Percentiles rank a stretch among this genome's conserved stretches.
Evolutionary conservation across 2,797 vertebrate genomes (phyloP).

Genomic region (Neosilurus hyrtlii): DNA sequence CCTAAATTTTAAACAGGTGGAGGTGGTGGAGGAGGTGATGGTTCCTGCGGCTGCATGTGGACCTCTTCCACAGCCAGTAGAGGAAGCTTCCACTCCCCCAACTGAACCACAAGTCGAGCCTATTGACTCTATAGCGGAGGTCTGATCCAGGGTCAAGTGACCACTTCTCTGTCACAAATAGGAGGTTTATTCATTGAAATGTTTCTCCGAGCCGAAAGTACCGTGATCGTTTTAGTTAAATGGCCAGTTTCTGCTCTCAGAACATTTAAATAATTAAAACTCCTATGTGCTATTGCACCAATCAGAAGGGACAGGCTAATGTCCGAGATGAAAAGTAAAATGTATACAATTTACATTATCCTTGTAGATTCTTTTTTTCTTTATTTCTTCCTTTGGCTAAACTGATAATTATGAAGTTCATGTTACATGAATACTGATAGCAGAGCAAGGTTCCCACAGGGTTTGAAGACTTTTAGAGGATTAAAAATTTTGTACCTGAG

Average conservation of each 20-base stretch:
- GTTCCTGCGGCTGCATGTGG: conserved; percentile 49
- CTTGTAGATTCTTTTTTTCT: background rate
- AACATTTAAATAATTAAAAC: background rate
- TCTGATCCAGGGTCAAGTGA: conserved; percentile 41
- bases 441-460: background rate
- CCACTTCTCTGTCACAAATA: background rate
- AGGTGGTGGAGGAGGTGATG: conserved; percentile 68
- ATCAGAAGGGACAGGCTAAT: background rate
- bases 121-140: conserved; percentile 61
- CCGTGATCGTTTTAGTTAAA: background rate
- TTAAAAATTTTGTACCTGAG: background rate
- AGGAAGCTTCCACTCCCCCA: conserved; percentile 68
- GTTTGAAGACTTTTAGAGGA: too few relatives aligned
- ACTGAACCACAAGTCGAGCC: conserved; percentile 78
- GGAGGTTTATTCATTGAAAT: background rate
- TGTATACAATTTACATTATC: background rate
- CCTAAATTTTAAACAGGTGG: conserved; percentile 60
- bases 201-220: background rate
- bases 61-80: conserved; percentile 44
- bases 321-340: too few relatives aligned
- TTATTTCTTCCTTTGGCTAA: too few relatives aligned
- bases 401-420: background rate
- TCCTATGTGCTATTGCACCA: conserved; percentile 5
- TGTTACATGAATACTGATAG: background rate
- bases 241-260: background rate